Conservation (phyloP, 2,888 invertebrate genomes). For the Drosophila hamatofila region DNA sequence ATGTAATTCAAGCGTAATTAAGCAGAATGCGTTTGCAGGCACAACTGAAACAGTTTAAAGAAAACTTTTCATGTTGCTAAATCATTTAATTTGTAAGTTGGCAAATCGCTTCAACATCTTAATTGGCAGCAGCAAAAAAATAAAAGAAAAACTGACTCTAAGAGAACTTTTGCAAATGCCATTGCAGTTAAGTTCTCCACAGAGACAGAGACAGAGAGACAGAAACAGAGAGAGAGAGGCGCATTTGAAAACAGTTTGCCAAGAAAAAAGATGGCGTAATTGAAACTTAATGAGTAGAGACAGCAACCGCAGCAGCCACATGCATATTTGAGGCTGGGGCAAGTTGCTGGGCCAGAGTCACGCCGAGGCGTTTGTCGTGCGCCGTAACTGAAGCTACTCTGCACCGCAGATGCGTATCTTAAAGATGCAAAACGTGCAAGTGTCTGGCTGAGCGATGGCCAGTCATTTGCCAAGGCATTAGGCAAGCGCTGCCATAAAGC, state of each 20-base stretch:
- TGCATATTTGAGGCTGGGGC: slow-evolving; percentile 56
- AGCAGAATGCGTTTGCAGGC: slow-evolving; percentile 5
- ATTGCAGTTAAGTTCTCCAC: slow-evolving; percentile 38
- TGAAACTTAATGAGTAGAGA: slow-evolving; percentile 74
- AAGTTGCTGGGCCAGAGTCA: slow-evolving; percentile 21
- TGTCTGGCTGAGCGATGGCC: slow-evolving; percentile 26
- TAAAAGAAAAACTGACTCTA: slow-evolving; percentile 4
- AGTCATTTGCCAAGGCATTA: slow-evolving; percentile 54
- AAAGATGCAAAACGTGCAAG: slow-evolving; percentile 51
- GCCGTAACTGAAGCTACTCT: slow-evolving; percentile 29
- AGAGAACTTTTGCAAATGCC: slow-evolving; percentile 43
- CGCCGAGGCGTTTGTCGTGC: slow-evolving; percentile 6
- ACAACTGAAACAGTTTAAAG: slow-evolving; percentile 7
- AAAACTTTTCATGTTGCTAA: slow-evolving; percentile 30
- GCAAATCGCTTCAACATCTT: slow-evolving; percentile 52
- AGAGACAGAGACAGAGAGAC: neutral
- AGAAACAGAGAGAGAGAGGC: slow-evolving; percentile 2
- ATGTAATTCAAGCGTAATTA: slow-evolving; percentile 11
- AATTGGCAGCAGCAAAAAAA: slow-evolving; percentile 49
- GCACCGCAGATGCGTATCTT: slow-evolving; percentile 53
- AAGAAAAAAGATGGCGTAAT: slow-evolving; percentile 52
- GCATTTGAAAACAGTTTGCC: slow-evolving; percentile 44
- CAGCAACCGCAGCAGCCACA: slow-evolving; percentile 40
- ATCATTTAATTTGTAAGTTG: slow-evolving; percentile 51
- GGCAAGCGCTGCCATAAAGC: slow-evolving; percentile 22